Evolutionary conservation across 2,888 invertebrate species (phyloP).

Genomic region (Ochropleura leucogaster): DNA sequence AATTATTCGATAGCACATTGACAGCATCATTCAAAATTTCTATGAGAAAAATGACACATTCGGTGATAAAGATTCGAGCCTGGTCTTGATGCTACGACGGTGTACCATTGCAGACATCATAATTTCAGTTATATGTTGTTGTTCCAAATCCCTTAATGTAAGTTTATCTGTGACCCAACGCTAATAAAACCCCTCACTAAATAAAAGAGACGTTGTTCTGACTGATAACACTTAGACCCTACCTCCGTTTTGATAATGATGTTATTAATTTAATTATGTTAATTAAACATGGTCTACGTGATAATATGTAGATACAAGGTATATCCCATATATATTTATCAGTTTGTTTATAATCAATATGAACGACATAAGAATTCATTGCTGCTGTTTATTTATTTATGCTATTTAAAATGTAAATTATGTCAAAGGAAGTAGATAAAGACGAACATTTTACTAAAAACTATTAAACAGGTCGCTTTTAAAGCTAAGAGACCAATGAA

Average conservation of each 20-base stretch:
- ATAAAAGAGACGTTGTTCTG: conserved; percentile 1
- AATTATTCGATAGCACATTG: no score
- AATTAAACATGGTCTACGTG: conserved; percentile 49
- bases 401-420: conserved; percentile 34
- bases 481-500: conserved; percentile 18
- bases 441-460: conserved; percentile 16
- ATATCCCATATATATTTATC: conserved; percentile 16
- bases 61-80: no score
- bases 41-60: no score
- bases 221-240: conserved; percentile 15
- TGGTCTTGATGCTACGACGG: background rate
- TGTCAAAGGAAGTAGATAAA: conserved; percentile 40
- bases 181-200: background rate
- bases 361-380: conserved; percentile 48
- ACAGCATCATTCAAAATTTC: no score
- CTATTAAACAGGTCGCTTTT: conserved; percentile 17
- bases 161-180: background rate
- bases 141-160: background rate
- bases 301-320: conserved; percentile 31
- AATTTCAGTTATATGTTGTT: no score
- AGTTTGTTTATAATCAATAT: conserved; percentile 38
- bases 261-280: conserved; percentile 42
- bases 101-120: background rate
- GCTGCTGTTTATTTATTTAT: conserved; percentile 51
- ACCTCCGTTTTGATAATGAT: conserved; percentile 23